Evolutionary conservation across 37 sponge, comb jelly and placozoan species (phyloP), one percentile per base, ranked within the genome.

Genomic region (Dysidea cf. avara): DNA sequence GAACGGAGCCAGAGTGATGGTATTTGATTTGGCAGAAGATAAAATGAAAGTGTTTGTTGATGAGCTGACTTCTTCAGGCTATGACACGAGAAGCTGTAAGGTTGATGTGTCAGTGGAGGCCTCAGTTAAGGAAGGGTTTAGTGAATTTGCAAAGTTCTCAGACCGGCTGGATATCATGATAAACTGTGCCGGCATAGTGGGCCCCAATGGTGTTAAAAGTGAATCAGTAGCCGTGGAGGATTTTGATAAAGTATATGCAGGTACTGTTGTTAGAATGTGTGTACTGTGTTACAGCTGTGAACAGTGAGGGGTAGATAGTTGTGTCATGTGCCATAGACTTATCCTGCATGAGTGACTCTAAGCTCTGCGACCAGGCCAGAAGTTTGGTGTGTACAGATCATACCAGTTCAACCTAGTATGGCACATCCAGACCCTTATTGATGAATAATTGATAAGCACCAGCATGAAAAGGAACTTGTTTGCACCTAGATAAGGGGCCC

Each of bases 141-240:
- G 66, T 16, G 43, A 21, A 2, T 64, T 82, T 14, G 22, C 22
- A 0, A 50, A 28, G 12, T 21, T 28, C 55, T 74, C 39, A 38
- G 71, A 39, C 28, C 78, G 80, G 2, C 65, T 91, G 65, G 92
- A 91, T 50, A 72, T 85, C 65, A 71, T 86, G 69, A 75, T 91
- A n/a, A 91, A 91, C 75, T 81, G 83, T 53, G 86, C 92, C 25
- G 92, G 92, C 0, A 85, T 91, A 24, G 86, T 85, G 35, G 91
- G 91, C 1, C 91, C 86, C 6, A 74, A 78, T 50, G 76, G 69
- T 0, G 47, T 64, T 51, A 81, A 71, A 13, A 53, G 37, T 1
- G 80, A 66, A 20, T 66, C 69, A 2, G 75, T 86, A 26, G 22
- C 72, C 1, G 64, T 63, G 14, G 76, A 76, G 20, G 92, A 86